Evolutionary conservation across 1,140 invertebrate species (phyloP).

Genomic region (Parapsyche elsis): DNA sequence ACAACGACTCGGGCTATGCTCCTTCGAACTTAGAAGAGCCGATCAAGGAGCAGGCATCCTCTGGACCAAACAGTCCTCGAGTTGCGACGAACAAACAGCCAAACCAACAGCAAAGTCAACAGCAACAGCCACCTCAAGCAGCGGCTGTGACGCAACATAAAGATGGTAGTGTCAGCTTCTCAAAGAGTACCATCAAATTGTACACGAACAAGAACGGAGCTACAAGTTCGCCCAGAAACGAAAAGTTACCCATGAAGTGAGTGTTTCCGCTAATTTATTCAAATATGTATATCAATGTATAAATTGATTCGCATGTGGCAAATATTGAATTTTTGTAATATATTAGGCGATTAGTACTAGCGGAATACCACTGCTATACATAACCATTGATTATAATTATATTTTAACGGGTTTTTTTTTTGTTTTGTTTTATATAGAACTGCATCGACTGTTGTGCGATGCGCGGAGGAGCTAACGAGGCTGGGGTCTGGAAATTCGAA

Average conservation of each 20-base stretch:
- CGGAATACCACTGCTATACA: too few species aligned
- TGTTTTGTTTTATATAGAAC: slow-evolving; percentile 60
- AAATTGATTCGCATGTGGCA: background rate
- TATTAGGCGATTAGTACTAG: too few species aligned
- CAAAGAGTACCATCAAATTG: slow-evolving; percentile 12
- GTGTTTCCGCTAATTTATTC: background rate
- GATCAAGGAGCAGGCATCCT: slow-evolving; percentile 59
- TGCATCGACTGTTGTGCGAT: slow-evolving; percentile 66
- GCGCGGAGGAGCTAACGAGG: slow-evolving; percentile 63
- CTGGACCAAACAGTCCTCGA: slow-evolving; percentile 69
- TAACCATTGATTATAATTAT: too few species aligned
- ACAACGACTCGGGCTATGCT: slow-evolving; percentile 84
- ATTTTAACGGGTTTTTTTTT: background rate
- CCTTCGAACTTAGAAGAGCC: slow-evolving; percentile 74
- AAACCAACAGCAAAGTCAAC: slow-evolving; percentile 12
- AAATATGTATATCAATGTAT: background rate
- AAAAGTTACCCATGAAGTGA: slow-evolving; percentile 51
- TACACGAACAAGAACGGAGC: slow-evolving; percentile 46
- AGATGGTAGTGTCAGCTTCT: slow-evolving; percentile 31
- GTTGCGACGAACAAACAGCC: slow-evolving; percentile 51
- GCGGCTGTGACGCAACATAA: background rate
- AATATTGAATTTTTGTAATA: slow-evolving; percentile 13
- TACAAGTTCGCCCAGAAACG: slow-evolving; percentile 39
- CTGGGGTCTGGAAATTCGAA: slow-evolving; percentile 66
- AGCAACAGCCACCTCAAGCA: background rate